Base-by-base conservation (phyloP, 2,888 invertebrate genomes). In the Bellardia bayeri region DNA sequence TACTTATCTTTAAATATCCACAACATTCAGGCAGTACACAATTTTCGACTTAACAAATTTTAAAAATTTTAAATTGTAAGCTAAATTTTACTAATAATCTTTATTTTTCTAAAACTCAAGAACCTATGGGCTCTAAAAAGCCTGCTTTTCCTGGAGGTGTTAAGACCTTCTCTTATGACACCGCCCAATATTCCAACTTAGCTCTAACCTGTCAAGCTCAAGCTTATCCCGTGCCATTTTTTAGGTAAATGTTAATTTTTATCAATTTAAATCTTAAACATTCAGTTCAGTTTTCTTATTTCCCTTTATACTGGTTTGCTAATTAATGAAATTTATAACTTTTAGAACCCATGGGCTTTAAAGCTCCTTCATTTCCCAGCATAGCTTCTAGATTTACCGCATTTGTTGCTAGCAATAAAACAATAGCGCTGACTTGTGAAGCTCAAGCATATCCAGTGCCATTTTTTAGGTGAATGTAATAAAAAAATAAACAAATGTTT, bases 361-460 rank as follows among this genome's bases (percentile, higher is more conserved):
- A 96, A 94, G 94, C 95, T 86, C 96, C 96, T 88, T 94, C 95
- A 86, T 95, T 96, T 92, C 95, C 95, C 13, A 95, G 95, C 89
- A 95, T 95, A 90, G 95, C 95, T 78, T 96, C 96, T 94, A 95
- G 95, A 91, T 95, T 95, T 91, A 95, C 95, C 94, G 95, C 91
- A 94, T 69, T 58, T 71, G 66, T 95, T 92, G 93, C 94, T 81
- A 93, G 94, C 87, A 94, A 94, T 89, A 94, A 94, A 91, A 92
- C 93, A 90, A 94, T 95, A 91, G 95, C 95, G 66, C 94, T 96
- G 88, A 95, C 96, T 87, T 96, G 96, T 94, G 96, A 96, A 91
- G 95, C 95, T 37, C 95, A 96, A 94, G 95, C 95, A 90, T 96
- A 95, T 94, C 96, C 96, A 89, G 95, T 95, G 92, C 96, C 96